phyloP scores from a whole-genome alignment of 2,888 invertebrate genomes.

The Clepsis dumicolana region DNA sequence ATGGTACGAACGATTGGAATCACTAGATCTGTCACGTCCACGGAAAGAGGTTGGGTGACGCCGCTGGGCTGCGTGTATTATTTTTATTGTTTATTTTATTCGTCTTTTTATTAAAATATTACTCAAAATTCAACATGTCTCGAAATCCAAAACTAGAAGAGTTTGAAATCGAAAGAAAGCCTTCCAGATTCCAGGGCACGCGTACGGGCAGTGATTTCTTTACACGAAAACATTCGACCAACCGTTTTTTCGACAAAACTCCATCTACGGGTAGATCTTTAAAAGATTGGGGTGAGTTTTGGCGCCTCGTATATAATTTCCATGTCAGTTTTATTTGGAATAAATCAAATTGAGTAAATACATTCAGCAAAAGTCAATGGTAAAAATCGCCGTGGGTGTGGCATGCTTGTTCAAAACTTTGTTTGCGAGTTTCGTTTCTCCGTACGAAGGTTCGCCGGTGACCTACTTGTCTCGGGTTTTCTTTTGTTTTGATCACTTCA shows the following conservation, averaged over 20 bases:
- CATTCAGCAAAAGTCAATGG: not conserved
- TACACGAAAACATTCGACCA: slow-evolving; percentile 48
- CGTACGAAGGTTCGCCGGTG: slow-evolving; percentile 20
- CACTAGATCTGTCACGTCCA: slow-evolving; percentile 43
- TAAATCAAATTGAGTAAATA: not conserved
- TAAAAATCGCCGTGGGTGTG: slow-evolving; percentile 35
- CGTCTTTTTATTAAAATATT: slow-evolving; percentile 11
- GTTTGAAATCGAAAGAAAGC: slow-evolving; percentile 73
- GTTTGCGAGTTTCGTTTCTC: slow-evolving; percentile 24
- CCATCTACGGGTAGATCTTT: slow-evolving; percentile 70
- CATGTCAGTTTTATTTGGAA: not conserved
- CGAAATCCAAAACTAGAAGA: slow-evolving; percentile 71
- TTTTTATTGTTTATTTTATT: slow-evolving; percentile 40
- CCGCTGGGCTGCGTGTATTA: slow-evolving; percentile 17
- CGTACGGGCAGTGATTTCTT: slow-evolving; percentile 62
- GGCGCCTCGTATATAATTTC: not conserved
- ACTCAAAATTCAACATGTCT: slow-evolving; percentile 55
- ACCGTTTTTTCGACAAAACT: slow-evolving; percentile 36
- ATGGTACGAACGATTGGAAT: not conserved
- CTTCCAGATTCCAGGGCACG: slow-evolving; percentile 53
- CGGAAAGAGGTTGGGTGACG: slow-evolving; percentile 37
- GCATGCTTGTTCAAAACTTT: slow-evolving; percentile 29
- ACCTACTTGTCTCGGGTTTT: slow-evolving; percentile 14
- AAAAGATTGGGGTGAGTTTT: slow-evolving; percentile 83
- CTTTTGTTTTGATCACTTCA: not conserved